Conservation (phyloP, 2,888 invertebrate genomes). For the Callyntrura sp. region DNA sequence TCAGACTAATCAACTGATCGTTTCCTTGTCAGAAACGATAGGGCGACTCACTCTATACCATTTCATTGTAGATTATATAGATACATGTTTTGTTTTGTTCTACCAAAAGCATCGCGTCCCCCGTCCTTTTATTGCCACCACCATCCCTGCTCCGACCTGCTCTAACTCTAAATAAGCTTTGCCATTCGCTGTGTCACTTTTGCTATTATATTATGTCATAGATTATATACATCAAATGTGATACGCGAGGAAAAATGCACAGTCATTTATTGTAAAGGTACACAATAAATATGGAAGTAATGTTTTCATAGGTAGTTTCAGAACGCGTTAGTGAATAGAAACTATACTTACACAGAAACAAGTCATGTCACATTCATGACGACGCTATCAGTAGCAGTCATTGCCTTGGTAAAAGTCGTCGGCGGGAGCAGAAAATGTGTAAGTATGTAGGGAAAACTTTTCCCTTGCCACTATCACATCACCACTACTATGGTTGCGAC, state of each 20-base stretch:
- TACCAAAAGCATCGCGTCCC: neutral
- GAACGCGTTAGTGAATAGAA: neutral
- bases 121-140: neutral
- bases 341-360: neutral
- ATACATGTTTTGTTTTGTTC: neutral
- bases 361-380: slow-evolving; percentile 58
- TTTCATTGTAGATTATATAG: too few relatives aligned
- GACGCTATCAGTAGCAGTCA: slow-evolving; percentile 55
- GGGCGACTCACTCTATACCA: neutral
- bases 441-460: slow-evolving; percentile 31
- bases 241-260: slow-evolving; percentile 28
- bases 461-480: slow-evolving; percentile 37
- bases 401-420: slow-evolving; percentile 43
- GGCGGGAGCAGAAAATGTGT: neutral
- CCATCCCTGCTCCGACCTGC: neutral
- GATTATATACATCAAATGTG: slow-evolving; percentile 45
- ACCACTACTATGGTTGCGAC: slow-evolving; percentile 15
- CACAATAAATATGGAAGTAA: neutral
- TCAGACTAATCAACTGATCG: too few relatives aligned
- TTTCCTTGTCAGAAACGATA: neutral
- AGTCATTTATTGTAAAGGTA: slow-evolving; percentile 18
- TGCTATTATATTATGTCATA: slow-evolving; percentile 42
- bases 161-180: slow-evolving; percentile 40
- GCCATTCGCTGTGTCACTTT: neutral
- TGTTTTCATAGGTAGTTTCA: neutral